Conservation (phyloP, 2,888 invertebrate species). For the Scaptodrosophila latifasciaeformis region DNA sequence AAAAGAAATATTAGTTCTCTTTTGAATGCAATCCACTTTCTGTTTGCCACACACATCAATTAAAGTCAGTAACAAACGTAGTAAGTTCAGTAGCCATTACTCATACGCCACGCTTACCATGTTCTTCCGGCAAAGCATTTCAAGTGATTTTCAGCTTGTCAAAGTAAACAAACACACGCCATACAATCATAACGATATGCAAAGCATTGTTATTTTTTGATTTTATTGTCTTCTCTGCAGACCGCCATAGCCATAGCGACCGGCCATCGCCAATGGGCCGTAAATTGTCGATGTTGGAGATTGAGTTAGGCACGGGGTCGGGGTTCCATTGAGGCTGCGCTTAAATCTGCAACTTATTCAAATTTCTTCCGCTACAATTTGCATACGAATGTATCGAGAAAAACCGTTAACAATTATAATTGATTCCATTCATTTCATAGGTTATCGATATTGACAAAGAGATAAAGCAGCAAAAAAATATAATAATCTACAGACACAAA, state of each 20-base stretch:
- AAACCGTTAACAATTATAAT: constrained; percentile 57
- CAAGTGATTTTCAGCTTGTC: constrained; percentile 33
- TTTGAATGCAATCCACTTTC: too few species aligned
- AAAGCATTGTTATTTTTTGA: constrained; percentile 37
- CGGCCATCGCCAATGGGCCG: background rate
- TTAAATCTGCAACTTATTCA: constrained; percentile 46
- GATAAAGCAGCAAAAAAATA: constrained; percentile 13
- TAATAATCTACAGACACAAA: too few species aligned
- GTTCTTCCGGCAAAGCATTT: constrained; percentile 45
- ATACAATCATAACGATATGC: constrained; percentile 43
- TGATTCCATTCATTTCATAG: constrained; percentile 31
- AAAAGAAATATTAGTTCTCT: too few species aligned
- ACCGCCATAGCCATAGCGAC: constrained; percentile 13
- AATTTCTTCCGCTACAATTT: constrained; percentile 66
- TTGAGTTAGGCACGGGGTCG: too few species aligned
- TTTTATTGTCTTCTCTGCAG: constrained; percentile 40
- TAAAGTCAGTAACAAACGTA: background rate
- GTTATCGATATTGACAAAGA: background rate
- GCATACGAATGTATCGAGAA: constrained; percentile 40
- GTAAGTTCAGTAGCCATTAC: constrained; percentile 24
- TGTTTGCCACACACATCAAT: constrained; percentile 14
- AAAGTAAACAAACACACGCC: constrained; percentile 2
- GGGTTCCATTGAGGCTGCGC: background rate
- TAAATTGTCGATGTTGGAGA: background rate
- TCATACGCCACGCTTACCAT: constrained; percentile 37